Evolutionary conservation across 2,888 invertebrate genomes (phyloP).

Genomic region (Neria commutata): DNA sequence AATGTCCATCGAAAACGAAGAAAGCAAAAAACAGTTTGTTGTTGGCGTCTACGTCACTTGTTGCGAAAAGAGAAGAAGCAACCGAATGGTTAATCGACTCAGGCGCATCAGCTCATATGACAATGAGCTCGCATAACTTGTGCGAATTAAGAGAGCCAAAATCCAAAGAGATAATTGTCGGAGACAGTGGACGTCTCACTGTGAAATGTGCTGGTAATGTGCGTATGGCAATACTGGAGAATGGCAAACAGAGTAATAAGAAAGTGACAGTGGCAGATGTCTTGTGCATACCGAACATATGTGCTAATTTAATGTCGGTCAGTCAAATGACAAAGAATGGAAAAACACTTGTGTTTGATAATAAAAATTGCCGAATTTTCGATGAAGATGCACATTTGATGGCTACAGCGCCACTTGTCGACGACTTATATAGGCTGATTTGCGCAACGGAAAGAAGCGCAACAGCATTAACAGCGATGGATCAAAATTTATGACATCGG

Average conservation of each 20-base stretch:
- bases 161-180: conserved; percentile 10
- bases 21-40: neutral
- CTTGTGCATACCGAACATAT: too few relatives aligned
- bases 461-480: neutral
- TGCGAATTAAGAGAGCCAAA: conserved; percentile 9
- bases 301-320: too few relatives aligned
- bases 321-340: too few relatives aligned
- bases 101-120: conserved; percentile 9
- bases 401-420: neutral
- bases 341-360: too few relatives aligned
- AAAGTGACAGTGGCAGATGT: too few relatives aligned
- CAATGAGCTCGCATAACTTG: neutral
- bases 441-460: neutral
- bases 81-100: conserved; percentile 7
- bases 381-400: too few relatives aligned
- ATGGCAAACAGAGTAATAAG: too few relatives aligned
- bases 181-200: conserved; percentile 1
- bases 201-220: too few relatives aligned
- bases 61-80: neutral
- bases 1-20: too few relatives aligned
- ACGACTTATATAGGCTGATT: too few relatives aligned
- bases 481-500: neutral
- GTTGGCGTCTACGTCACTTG: conserved; percentile 3
- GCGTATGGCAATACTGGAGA: neutral
- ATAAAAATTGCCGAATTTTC: too few relatives aligned